A percentile compares a stretch with the other conserved stretches of the same genome.
phyloP scores from a whole-genome alignment of 2,113 vertebrate species.

The Tylochromis polylepis region DNA sequence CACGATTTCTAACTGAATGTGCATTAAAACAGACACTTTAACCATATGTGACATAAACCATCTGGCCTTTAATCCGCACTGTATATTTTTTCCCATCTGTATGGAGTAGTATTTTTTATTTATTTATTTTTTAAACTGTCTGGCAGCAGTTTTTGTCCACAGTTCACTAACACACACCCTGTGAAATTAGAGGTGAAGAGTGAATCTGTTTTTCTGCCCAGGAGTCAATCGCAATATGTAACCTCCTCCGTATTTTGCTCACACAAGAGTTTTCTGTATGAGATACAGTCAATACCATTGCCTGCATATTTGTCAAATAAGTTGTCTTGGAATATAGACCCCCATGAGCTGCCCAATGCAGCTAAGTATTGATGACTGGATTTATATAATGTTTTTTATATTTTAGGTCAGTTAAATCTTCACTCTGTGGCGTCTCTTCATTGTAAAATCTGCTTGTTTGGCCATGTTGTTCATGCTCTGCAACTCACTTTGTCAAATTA shows the following conservation, averaged over 20 bases:
- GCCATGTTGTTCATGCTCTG: constrained; percentile 1
- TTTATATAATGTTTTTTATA: constrained; percentile 6
- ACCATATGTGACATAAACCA: not conserved
- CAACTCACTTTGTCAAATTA: constrained; percentile 25
- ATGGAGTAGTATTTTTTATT: not conserved
- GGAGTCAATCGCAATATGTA: not conserved
- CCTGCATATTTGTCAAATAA: constrained; percentile 21
- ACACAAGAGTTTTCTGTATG: not conserved
- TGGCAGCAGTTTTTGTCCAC: not conserved
- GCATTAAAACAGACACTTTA: not conserved
- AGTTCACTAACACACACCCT: not conserved
- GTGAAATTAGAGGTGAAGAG: not conserved
- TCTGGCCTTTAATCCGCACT: fast-evolving
- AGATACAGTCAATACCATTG: not conserved
- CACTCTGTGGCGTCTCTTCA: not conserved
- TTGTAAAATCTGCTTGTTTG: constrained; percentile 3
- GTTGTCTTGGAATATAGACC: not conserved
- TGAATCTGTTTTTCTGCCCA: not conserved
- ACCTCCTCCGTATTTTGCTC: not conserved
- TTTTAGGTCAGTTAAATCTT: constrained; percentile 9
- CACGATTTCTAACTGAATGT: not conserved
- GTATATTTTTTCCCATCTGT: not conserved
- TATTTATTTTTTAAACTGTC: not conserved
- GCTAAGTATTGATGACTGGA: not conserved
- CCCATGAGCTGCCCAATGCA: not conserved